phyloP scores from a whole-genome alignment of 2,888 invertebrate species.

The Protula sp. region DNA sequence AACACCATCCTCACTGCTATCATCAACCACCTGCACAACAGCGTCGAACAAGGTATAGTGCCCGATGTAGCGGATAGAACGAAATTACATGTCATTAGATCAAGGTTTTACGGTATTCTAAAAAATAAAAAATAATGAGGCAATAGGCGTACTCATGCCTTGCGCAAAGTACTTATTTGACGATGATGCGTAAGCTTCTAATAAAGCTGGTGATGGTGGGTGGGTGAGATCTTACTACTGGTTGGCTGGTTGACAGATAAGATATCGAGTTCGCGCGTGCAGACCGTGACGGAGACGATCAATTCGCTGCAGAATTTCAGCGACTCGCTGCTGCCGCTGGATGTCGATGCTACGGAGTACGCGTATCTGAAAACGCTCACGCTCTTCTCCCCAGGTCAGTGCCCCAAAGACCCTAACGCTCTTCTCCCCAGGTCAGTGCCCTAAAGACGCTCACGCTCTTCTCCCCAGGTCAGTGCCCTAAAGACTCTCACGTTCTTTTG shows the following conservation, averaged over 20 bases:
- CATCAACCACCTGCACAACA: constrained; percentile 69
- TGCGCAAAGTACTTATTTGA: too few relatives aligned
- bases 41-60: constrained; percentile 19
- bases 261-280: constrained; percentile 10
- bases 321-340: constrained; percentile 66
- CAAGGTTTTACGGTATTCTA: too few relatives aligned
- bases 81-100: too few relatives aligned
- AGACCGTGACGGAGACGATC: constrained; percentile 68
- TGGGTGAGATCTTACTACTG: too few relatives aligned
- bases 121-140: too few relatives aligned
- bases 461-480: constrained; percentile 72
- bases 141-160: too few relatives aligned
- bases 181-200: too few relatives aligned
- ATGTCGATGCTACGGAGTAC: constrained; percentile 77
- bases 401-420: constrained; percentile 77
- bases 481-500: constrained; percentile 79
- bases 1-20: constrained; percentile 77
- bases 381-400: constrained; percentile 74
- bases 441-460: constrained; percentile 79
- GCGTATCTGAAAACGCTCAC: constrained; percentile 80
- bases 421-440: constrained; percentile 74
- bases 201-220: too few relatives aligned
- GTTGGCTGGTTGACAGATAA: too few relatives aligned
- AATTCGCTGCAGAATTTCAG: constrained; percentile 78
- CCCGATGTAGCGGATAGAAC: too few relatives aligned